Percentiles rank a stretch among this genome's conserved stretches.
These are phyloP conservation scores for Abrostola triplasia DNA, from an alignment of 2,888 invertebrate species.

Conservation along the genomic window DNA sequence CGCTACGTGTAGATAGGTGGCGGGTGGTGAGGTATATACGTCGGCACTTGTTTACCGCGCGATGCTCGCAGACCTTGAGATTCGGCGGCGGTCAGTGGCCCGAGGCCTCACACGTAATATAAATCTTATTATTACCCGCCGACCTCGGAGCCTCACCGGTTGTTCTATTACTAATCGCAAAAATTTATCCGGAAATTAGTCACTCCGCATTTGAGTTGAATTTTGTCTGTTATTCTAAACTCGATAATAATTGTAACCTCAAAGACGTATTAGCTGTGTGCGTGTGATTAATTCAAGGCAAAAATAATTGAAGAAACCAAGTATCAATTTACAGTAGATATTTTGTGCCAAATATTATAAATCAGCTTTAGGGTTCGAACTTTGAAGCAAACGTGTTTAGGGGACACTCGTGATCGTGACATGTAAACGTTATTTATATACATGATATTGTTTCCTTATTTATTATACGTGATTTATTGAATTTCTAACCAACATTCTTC, in stretches of 20 bases:
- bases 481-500: constrained; percentile 23
- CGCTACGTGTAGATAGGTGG: constrained; percentile 50
- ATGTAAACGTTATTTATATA: neutral
- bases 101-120: constrained; percentile 71
- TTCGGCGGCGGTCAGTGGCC: constrained; percentile 87
- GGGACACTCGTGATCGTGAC: constrained; percentile 9
- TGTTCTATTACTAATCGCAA: constrained; percentile 65
- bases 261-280: constrained; percentile 10
- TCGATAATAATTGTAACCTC: constrained; percentile 14
- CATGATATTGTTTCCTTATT: constrained; percentile 14
- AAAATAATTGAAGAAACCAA: neutral
- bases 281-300: constrained; percentile 14
- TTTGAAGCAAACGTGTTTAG: neutral
- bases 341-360: too few species aligned
- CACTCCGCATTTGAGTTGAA: constrained; percentile 46
- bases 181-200: constrained; percentile 71
- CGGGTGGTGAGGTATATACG: constrained; percentile 62
- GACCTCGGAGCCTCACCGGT: constrained; percentile 63
- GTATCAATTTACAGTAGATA: too few species aligned
- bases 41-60: constrained; percentile 84
- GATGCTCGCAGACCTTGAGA: constrained; percentile 85
- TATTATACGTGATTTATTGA: constrained; percentile 22
- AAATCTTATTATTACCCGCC: constrained; percentile 75
- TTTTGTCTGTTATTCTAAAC: constrained; percentile 32
- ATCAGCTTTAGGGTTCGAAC: neutral